Base-by-base conservation (phyloP, 2,888 invertebrate genomes). In the Cephus nigrinus region DNA sequence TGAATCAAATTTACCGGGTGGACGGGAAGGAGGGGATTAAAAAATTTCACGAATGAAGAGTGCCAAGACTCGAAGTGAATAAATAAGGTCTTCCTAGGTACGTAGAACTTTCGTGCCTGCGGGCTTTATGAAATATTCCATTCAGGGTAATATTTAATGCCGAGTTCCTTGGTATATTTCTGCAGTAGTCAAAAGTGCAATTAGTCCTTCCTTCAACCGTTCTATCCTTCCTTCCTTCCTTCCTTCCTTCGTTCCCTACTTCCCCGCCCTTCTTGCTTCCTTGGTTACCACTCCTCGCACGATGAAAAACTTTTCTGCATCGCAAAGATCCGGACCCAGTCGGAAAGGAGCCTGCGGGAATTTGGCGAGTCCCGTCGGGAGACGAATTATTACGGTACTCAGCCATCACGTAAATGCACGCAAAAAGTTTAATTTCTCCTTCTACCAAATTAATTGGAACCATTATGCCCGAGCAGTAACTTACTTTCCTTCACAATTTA, bases 401-500 rank as follows among this genome's bases (percentile, higher is more conserved):
- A 75, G 77, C 69, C 80, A 75, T 82, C 74, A 75, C 74, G 74
- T 75, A 78, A 81, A 78, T 77, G 68, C 76, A 68, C 40, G 68
- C 69, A 84, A 83, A 85, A 83, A 84, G 76, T 85, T 84, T 85
- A 82, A 86, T 86, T 83, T 84, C 84, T 82, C 78, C 76, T 71
- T 82, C 78, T 75, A 84, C 84, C 86, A 86, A 87, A 87, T 88
- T 86, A 85, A 83, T 78, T 81, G 31, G 78, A 79, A 78, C 80
- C 82, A 82, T 82, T 80, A 82, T 78, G 74, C 79, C 74, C 33
- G 12, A 68, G 71, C 69, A 32, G 80, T 80, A 80, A 83, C 82
- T 83, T 80, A 83, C 79, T 76, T 75, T 77, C 71, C 74, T 76
- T 31, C 68, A 76, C 73, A 73, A 77, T 80, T 79, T 74, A 78